Percentiles rank a stretch among this genome's conserved stretches.
phyloP scores from a whole-genome alignment of 2,888 invertebrate genomes.

The Drosophila niveifrons region DNA sequence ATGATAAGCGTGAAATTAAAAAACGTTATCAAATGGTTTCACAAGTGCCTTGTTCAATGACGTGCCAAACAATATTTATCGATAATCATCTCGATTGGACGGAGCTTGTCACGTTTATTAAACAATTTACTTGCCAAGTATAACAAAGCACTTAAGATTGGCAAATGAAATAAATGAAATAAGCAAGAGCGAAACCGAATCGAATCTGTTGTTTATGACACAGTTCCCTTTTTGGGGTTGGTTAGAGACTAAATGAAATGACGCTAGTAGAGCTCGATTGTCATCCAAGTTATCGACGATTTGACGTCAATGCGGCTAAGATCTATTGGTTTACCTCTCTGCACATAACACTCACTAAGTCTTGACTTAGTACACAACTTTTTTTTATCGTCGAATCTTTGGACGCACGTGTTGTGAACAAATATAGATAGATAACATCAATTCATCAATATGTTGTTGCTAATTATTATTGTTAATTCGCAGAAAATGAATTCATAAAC shows the following conservation, averaged over 20 bases:
- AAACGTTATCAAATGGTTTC: slow-evolving; percentile 35
- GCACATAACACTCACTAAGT: slow-evolving; percentile 1
- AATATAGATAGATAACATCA: slow-evolving; percentile 19
- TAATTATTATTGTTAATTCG: slow-evolving; percentile 54
- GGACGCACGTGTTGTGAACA: slow-evolving; percentile 7
- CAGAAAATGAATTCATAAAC: slow-evolving; percentile 61
- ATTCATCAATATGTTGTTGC: slow-evolving; percentile 41
- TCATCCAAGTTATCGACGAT: slow-evolving; percentile 8
- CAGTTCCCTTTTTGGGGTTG: slow-evolving; percentile 12
- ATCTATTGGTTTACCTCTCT: background rate
- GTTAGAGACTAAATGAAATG: slow-evolving; percentile 8
- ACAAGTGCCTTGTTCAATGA: slow-evolving; percentile 43
- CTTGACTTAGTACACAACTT: background rate
- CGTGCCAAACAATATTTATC: slow-evolving; percentile 14
- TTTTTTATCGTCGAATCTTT: slow-evolving; percentile 8
- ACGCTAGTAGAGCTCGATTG: slow-evolving; percentile 8
- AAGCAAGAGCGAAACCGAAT: slow-evolving; percentile 8
- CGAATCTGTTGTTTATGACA: slow-evolving; percentile 48
- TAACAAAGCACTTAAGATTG: slow-evolving; percentile 30
- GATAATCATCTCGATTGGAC: slow-evolving; percentile 39
- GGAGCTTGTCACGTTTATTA: slow-evolving; percentile 54
- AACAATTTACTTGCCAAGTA: slow-evolving; percentile 49
- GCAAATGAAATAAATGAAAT: slow-evolving; percentile 8
- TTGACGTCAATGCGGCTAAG: slow-evolving; percentile 56
- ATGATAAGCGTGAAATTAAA: slow-evolving; percentile 36